Percentiles rank a stretch among this genome's conserved stretches.
These are phyloP conservation scores for Sebastes oblongus DNA, from an alignment of 2,797 vertebrate genomes.

Conservation along the genomic window DNA sequence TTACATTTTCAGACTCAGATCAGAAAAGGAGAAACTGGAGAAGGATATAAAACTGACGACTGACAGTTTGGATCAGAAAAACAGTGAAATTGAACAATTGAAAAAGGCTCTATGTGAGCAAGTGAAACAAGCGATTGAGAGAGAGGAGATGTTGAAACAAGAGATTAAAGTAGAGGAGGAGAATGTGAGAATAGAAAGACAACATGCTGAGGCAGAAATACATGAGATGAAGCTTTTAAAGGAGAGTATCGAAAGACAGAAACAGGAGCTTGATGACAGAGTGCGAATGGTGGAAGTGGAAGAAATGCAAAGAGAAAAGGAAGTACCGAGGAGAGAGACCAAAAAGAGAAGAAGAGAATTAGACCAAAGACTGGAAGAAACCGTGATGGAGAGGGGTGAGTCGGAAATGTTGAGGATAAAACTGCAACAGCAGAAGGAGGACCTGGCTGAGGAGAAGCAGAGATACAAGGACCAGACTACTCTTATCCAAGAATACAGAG, in stretches of 20 bases:
- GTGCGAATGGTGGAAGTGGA: neutral
- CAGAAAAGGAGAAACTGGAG: constrained; percentile 18
- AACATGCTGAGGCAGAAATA: constrained; percentile 35
- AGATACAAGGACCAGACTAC: no score
- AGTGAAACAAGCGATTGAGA: constrained; percentile 25
- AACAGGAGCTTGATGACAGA: constrained; percentile 54
- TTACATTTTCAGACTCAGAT: constrained; percentile 1
- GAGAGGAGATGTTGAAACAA: constrained; percentile 35
- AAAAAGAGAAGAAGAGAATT: constrained; percentile 61
- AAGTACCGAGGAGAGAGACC: constrained; percentile 41
- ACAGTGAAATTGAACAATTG: neutral
- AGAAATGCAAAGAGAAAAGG: constrained; percentile 48
- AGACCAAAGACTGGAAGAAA: constrained; percentile 45
- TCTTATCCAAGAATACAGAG: no score
- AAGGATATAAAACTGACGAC: neutral
- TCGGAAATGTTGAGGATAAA: no score
- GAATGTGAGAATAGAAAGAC: constrained; percentile 34
- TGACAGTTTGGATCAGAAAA: constrained; percentile 13
- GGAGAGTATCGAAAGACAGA: constrained; percentile 48
- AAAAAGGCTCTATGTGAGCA: constrained; percentile 12
- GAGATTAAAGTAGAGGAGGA: constrained; percentile 35
- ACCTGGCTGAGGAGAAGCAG: no score
- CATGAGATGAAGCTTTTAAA: constrained; percentile 34
- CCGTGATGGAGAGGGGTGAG: no score
- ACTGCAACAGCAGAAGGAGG: no score